phyloP scores from a whole-genome alignment of 2,113 vertebrate genomes.

The human (Homo sapiens) region GRCh38 chr6:135826001-135826500 shows the following conservation, averaged over 20 bases:
- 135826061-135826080: not conserved
- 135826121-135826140: not conserved
- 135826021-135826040: not conserved
- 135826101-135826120: not conserved
- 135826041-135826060: not conserved
- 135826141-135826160: not conserved
- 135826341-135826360: not conserved
- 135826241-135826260: slow-evolving; percentile 2
- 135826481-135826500: not conserved
- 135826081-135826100: not conserved
- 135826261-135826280: not conserved
- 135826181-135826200: not conserved
- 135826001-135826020: not conserved
- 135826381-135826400: not conserved
- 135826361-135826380: not conserved
- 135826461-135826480: not conserved
- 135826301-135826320: not conserved
- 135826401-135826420: not conserved
- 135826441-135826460: not conserved
- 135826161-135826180: not conserved
- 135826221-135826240: not conserved
- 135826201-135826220: not conserved
- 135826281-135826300: not conserved
- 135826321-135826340: not conserved
- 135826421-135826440: not conserved